Evolutionary conservation across 2,113 vertebrate species (phyloP), one percentile per base, ranked within the genome.

Genomic region (Platichthys stellatus): DNA sequence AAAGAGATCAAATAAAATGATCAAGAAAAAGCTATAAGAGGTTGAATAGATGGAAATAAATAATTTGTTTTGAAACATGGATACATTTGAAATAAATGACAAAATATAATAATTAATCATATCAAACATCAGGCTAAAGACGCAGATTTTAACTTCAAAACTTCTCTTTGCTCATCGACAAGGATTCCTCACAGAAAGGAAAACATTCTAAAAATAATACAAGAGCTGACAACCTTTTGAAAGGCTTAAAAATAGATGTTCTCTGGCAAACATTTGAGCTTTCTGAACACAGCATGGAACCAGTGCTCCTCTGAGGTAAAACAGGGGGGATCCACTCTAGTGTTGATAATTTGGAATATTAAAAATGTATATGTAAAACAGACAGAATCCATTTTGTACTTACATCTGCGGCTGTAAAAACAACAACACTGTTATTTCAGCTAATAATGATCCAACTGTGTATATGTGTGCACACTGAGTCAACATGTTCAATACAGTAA

Each of bases 281-380:
- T 14, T 63, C 0, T 8, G 20, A 38, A 23, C 53, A 18, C 61
- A 54, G 14, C 8, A 17, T 17, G 21, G 28, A 24, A 62, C 23
- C 10, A 45, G 57, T 2, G 51, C 8, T 54, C 6, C 20, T 21
- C 51, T 54, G 20, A 54, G 78, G 38, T 66, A 59, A 72, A 74
- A 76, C 59, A 58, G 58, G 60, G 43, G 7, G 73, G 72, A 2
- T 10, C 51, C 20, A 54, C 18, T 54, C 20, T 15, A 49, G 45
- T 49, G 45, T 49, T 17, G 3, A 4, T 54, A n/a, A 54, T n/a
- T 54, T 65, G 21, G 51, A 56, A 45, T 58, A 77, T 85, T 60
- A 74, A 81, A 81, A 65, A 81, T 81, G 26, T 26, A 78, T n/a
- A n/a, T 70, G 60, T 21, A n/a, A 77, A 62, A 18, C 28, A 72